Evolutionary conservation across 2,888 invertebrate species (phyloP).

Genomic region (Megastigmus dorsalis): DNA sequence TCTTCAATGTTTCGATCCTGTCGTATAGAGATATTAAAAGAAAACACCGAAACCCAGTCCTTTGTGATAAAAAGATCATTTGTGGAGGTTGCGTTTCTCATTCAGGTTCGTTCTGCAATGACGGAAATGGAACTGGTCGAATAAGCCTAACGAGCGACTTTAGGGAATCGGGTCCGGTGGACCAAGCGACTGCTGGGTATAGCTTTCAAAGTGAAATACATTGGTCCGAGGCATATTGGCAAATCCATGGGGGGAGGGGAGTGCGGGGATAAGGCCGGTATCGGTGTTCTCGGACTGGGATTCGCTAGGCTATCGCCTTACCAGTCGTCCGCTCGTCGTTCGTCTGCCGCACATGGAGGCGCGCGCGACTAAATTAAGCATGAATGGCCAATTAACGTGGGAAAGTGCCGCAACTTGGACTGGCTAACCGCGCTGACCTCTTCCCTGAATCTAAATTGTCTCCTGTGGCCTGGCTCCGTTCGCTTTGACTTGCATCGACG

Average conservation of each 20-base stretch:
- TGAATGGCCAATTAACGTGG: conserved; percentile 74
- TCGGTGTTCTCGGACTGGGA: conserved; percentile 56
- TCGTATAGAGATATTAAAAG: too few species aligned
- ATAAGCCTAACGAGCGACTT: too few species aligned
- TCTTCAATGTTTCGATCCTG: too few species aligned
- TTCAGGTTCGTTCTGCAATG: too few species aligned
- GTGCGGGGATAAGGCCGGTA: too few species aligned
- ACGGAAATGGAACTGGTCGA: too few species aligned
- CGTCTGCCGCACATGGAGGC: conserved; percentile 54
- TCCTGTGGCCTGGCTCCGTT: conserved; percentile 23
- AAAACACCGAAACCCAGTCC: too few species aligned
- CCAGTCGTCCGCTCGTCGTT: conserved; percentile 56
- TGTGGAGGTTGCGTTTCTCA: too few species aligned
- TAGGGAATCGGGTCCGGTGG: background rate
- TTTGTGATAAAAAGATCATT: too few species aligned
- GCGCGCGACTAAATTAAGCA: conserved; percentile 72
- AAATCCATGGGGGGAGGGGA: background rate
- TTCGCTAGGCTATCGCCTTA: conserved; percentile 68
- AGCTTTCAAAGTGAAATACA: conserved; percentile 6
- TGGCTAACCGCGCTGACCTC: conserved; percentile 56
- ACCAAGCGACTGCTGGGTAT: background rate
- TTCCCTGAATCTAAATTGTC: conserved; percentile 48
- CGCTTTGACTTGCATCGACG: conserved; percentile 31
- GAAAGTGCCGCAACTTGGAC: conserved; percentile 59
- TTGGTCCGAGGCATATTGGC: conserved; percentile 21